Evolutionary conservation across 2,113 vertebrate species (phyloP), one percentile per base, ranked within the genome.

Genomic region (Rallus limicola): DNA sequence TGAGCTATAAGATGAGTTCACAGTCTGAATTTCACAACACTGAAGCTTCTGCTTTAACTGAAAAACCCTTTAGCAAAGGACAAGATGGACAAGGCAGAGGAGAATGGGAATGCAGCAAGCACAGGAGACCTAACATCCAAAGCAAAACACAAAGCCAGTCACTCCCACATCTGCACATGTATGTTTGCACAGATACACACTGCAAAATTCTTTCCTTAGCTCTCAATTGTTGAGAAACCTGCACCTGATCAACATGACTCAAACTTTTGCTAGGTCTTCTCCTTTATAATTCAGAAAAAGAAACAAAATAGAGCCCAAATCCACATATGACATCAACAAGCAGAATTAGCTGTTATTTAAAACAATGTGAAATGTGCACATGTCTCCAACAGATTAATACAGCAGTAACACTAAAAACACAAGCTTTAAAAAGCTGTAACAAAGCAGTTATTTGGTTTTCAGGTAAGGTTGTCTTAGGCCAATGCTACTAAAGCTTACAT

Each of bases 121-220:
- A 82, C 34, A 77, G 8, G 26, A 65, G 80, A 86, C 2, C 0
- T 7, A 77, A 86, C 11, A 58, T 74, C 5, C 28, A 72, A 55
- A 59, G 20, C 13, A 46, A 76, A 88, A 48, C 19, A 72, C 8
- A 77, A 44, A 92, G 9, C 9, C 4, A 53, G 42, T 25, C 13
- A 23, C 10, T 69, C 36, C 13, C 17, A 28, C 12, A 23, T 7
- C 4, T 10, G 6, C 34, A 34, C 0, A 1, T 11, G 5, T 9
- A 6, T 24, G 18, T 7, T 9, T 3, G 17, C 64, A 56, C 21
- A 28, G 8, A 33, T 21, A 62, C 17, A n/a, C 15, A 14, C 6
- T 44, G 13, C 9, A 84, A 59, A 23, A 9, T 8, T 65, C 17
- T 31, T 55, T 77, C 42, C 69, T 72, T 17, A 59, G 28, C 6